Base-by-base conservation (phyloP, 2,888 invertebrate genomes). In the Quadroppia sp. region DNA sequence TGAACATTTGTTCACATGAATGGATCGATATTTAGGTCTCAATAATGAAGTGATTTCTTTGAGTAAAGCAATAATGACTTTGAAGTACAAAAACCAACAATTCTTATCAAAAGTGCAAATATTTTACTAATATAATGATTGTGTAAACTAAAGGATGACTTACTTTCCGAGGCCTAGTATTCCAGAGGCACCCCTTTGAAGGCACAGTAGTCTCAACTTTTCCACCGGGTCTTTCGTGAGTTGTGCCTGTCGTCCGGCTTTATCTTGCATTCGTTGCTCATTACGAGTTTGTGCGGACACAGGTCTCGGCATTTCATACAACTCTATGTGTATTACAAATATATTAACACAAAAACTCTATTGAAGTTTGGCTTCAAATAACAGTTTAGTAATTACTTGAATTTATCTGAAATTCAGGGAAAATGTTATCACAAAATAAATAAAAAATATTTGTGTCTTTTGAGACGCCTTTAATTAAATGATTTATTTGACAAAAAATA, bases 161-260 rank as follows among this genome's bases (percentile, higher is more conserved):
- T 82, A 92, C 90, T 92, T 89, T 79, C 90, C 91, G 67, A 97
- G 84, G 1, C 90, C 91, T 80, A 95, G 86, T 81, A 97, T 93
- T 72, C 95, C 95, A 32, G 87, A 87, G 36, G 93, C 90, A 25
- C 96, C 97, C 76, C 94, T 86, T 0, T 90, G 86, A 72, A 95
- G 85, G 82, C 95, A 94, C 77, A 91, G 85, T 77, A 92, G 85
- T 70, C 95, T 87, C 77, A 97, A 83, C 81, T 89, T 89, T 83
- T 95, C 90, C 74, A 94, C 83, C 0, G 92, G 89, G 82, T 94
- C 92, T 75, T 87, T 89, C 25, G 90, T 85, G 71, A 84, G 83
- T 75, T 86, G 83, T 72, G 90, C 82, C 75, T 81, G 78, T 74
- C 82, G 79, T 73, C 80, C 78, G 9, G 81, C 80, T 83, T 88